Base-by-base conservation (phyloP, 2,797 vertebrate genomes). In the Enteromius fasciolatus region DNA sequence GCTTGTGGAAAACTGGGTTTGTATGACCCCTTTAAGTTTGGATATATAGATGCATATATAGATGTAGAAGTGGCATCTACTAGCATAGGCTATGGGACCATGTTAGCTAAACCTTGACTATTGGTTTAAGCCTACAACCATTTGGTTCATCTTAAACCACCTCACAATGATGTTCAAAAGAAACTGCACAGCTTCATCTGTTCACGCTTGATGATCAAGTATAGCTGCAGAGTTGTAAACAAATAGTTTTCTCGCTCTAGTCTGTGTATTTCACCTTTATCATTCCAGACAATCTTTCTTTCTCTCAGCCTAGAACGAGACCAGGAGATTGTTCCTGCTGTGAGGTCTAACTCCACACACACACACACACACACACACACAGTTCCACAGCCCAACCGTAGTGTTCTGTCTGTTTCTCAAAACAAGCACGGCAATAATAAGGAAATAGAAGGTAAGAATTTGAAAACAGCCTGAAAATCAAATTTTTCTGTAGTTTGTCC, bases 201-300 rank as follows among this genome's bases (percentile, higher is more conserved):
- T 23, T 74, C 69, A 73, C 57, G 74, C 28, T 50, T n/a, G 18
- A 54, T 33, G 7, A 54, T 72, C 25, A 52, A 63, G 12, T 12
- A 14, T 6, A 33, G 44, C 54, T 15, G 70, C 15, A 41, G 39
- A 52, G 20, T 54, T 74, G 57, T 14, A 66, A 48, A 64, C 46
- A 54, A 23, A 68, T 59, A 1, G 10, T 46, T 67, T 67, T 76
- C 31, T 76, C 2, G 6, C 63, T 66, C 33, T 54, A 17, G 66
- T 46, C 61, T 54, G 61, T 75, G 41, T 14, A 50, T 66, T 64
- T 74, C n/a, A 63, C 68, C 68, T 41, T 74, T 41, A 82, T 82
- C 72, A 2, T 57, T 39, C 25, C 50, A 82, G 73, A 76, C 72
- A 69, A 57, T 82, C 81, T 82, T 23, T 82, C 18, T 68, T 68